Base-by-base conservation (phyloP, 2,113 vertebrate genomes). In the Nipponia nippon region DNA sequence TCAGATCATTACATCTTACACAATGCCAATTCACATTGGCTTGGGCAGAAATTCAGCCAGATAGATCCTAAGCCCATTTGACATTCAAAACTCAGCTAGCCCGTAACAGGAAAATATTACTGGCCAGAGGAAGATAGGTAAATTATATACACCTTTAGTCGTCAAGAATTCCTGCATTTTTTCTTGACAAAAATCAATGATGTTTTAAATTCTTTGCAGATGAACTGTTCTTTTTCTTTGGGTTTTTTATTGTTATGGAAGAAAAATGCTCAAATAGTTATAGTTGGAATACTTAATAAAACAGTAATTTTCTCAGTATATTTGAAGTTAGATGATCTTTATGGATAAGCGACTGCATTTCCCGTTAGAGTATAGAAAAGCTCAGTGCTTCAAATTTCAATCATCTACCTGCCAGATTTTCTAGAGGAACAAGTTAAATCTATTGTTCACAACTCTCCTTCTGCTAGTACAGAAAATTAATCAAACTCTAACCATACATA, bases 271-370 rank as follows among this genome's bases (percentile, higher is more conserved):
- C 7, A 50, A 58, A 46, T 27, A 27, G 9, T 38, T 85, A 40
- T 8, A 81, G 11, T 11, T 81, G 21, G 18, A 77, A 58, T 70
- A 36, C 30, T 49, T 69, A 38, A 66, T 30, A 42, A 34, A 70
- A 9, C 32, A 76, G 19, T 34, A 44, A 34, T 34, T 58, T 52
- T 63, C 47, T 15, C 32, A 44, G 30, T 26, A 36, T 44, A 25
- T 70, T 77, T 82, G 11, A 55, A 34, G 27, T 38, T 52, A 63
- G 36, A 44, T 49, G n/a, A 85, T 50, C 26, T 75, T 67, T 53
- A 67, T 2, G 6, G n/a, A 49, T 49, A 38, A 0, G 0, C 1
- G 3, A 59, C 23, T 42, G n/a, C 26, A 67, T 67, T 67, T 73
- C 36, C 34, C 12, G 12, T 16, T 53, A 23, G 34, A 49, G 30